These are phyloP conservation scores for Todiramphus chloris DNA, from an alignment of 2,113 vertebrate species.

Conservation along the genomic window DNA sequence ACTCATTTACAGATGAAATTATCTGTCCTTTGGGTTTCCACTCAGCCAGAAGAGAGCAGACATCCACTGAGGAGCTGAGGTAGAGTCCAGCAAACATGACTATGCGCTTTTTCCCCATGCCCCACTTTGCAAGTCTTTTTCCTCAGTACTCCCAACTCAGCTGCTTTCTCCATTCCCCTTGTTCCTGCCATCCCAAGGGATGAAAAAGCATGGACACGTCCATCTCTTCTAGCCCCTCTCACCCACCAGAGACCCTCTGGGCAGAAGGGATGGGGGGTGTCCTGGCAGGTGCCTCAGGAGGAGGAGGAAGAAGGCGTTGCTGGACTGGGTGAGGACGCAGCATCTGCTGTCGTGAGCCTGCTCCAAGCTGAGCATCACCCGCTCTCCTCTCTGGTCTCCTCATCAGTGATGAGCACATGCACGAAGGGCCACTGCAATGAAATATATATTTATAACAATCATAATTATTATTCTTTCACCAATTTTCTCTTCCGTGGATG, in stretches of 20 bases:
- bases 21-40: not conserved
- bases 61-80: not conserved
- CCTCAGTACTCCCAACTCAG: not conserved
- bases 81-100: not conserved
- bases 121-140: not conserved
- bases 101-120: not conserved
- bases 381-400: slow-evolving; percentile 60
- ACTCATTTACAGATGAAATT: not conserved
- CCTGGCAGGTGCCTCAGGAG: not conserved
- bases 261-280: not conserved
- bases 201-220: not conserved
- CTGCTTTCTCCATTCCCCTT: not conserved
- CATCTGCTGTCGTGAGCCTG: not conserved
- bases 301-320: not conserved
- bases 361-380: not conserved
- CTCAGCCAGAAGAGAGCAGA: not conserved
- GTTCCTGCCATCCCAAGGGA: not conserved
- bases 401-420: slow-evolving; percentile 47
- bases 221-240: not conserved
- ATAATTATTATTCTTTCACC: slow-evolving; percentile 81
- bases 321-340: not conserved
- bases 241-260: not conserved
- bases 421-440: slow-evolving; percentile 55
- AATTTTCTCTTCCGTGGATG: slow-evolving; percentile 74
- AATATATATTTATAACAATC: slow-evolving; percentile 78